A percentile compares a stretch with the other conserved stretches of the same genome.
Conservation (phyloP, 53 echinoderm and acorn worm genomes). For the Hippasteria phrygiana region DNA sequence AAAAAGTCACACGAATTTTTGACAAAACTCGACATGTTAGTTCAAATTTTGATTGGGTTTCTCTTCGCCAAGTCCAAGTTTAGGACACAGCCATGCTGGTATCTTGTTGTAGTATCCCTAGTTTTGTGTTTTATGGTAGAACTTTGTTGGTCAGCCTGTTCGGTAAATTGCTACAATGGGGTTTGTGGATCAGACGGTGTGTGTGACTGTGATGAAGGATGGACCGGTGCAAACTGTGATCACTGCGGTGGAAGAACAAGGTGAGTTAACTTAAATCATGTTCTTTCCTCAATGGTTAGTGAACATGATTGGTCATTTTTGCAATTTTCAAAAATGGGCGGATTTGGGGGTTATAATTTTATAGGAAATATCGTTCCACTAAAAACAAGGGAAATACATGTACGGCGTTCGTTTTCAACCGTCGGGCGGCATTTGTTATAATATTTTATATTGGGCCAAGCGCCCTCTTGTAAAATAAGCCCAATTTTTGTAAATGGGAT, state of each 20-base stretch:
- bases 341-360: no score
- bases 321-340: no score
- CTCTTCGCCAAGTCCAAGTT: slow-evolving; percentile 83
- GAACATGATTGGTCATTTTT: no score
- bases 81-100: slow-evolving; percentile 58
- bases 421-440: no score
- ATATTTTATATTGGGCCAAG: no score
- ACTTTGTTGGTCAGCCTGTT: slow-evolving; percentile 50
- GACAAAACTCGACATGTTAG: slow-evolving; percentile 56
- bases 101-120: slow-evolving; percentile 37
- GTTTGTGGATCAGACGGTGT: slow-evolving; percentile 34
- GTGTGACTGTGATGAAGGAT: slow-evolving; percentile 82
- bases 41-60: slow-evolving; percentile 63
- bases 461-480: no score
- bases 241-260: slow-evolving; percentile 79
- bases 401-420: no score
- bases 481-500: no score
- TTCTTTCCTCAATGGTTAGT: not conserved
- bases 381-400: no score
- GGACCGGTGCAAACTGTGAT: slow-evolving; percentile 75
- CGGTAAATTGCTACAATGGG: slow-evolving; percentile 63
- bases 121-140: slow-evolving; percentile 57
- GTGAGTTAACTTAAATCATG: slow-evolving; percentile 31
- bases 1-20: not conserved
- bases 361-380: no score